phyloP scores from a whole-genome alignment of 1,140 invertebrate genomes.

The Sinella curviseta region DNA sequence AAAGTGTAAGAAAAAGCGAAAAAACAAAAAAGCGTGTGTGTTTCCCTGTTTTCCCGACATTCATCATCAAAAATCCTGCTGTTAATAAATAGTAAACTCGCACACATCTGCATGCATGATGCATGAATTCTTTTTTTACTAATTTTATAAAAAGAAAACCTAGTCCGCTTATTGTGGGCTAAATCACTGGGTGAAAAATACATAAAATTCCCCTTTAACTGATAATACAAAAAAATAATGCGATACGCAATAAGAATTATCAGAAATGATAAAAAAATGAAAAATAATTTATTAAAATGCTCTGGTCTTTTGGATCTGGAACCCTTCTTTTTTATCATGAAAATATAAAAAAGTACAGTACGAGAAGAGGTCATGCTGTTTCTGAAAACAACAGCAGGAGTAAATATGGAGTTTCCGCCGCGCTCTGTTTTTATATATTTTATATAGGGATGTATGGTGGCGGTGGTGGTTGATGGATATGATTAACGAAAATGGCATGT shows the following conservation, averaged over 20 bases:
- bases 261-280: slow-evolving; percentile 11
- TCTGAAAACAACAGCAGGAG: slow-evolving; percentile 16
- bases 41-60: slow-evolving; percentile 8
- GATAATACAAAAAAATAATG: background rate
- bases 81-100: background rate
- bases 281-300: background rate
- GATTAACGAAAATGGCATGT: slow-evolving; percentile 13
- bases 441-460: too few relatives aligned
- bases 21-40: background rate
- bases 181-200: background rate
- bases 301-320: background rate
- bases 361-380: slow-evolving; percentile 9
- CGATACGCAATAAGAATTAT: background rate
- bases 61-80: background rate
- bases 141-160: too few relatives aligned
- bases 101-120: background rate
- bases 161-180: too few relatives aligned
- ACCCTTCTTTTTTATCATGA: background rate
- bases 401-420: background rate
- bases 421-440: background rate
- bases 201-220: background rate
- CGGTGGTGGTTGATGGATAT: background rate
- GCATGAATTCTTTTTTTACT: background rate
- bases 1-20: background rate
- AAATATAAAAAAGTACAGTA: background rate